These are phyloP conservation scores for Urocolius indicus DNA, from an alignment of 2,113 vertebrate species.

Conservation along the genomic window DNA sequence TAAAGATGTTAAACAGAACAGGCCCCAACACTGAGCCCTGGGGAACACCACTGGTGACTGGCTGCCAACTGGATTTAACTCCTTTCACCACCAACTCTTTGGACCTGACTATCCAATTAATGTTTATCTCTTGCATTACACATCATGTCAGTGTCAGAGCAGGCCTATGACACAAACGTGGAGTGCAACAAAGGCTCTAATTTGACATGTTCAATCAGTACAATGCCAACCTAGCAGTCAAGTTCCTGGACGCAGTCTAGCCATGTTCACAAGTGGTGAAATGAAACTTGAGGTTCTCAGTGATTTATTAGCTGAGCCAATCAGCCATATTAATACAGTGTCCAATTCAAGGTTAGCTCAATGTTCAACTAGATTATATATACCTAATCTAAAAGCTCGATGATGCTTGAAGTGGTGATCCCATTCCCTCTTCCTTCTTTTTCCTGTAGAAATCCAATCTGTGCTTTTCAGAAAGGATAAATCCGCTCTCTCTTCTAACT, in stretches of 20 bases:
- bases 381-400: not conserved
- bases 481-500: not conserved
- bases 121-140: not conserved
- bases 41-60: too few species aligned
- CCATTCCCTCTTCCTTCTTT: not conserved
- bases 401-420: not conserved
- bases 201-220: fast-evolving
- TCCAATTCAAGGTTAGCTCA: not conserved
- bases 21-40: too few species aligned
- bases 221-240: not conserved
- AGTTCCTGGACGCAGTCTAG: not conserved
- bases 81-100: too few species aligned
- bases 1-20: too few species aligned
- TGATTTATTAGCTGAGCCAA: not conserved
- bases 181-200: not conserved
- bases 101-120: too few species aligned
- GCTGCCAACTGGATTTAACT: too few species aligned
- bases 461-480: not conserved
- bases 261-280: not conserved
- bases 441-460: not conserved
- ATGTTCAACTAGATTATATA: not conserved
- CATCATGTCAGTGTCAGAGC: not conserved
- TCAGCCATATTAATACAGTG: not conserved
- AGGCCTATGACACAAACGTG: not conserved
- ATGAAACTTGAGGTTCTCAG: not conserved